These are phyloP conservation scores for Fundulus diaphanus DNA, from an alignment of 2,797 vertebrate species.

Conservation along the genomic window DNA sequence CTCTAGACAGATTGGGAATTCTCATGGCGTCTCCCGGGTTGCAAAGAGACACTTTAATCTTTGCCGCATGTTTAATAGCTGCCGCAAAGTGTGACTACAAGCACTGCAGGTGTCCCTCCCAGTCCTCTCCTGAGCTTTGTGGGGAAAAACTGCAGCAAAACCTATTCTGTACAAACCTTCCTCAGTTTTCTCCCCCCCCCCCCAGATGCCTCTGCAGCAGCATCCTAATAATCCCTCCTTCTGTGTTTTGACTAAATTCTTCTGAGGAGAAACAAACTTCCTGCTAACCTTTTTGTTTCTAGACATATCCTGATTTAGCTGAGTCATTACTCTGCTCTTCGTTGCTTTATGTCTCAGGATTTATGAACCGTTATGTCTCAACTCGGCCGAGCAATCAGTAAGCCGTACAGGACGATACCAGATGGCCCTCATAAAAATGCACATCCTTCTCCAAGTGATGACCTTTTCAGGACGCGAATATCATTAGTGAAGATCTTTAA, in stretches of 20 bases:
- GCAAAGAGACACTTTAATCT: constrained; percentile 46
- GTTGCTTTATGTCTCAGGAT: constrained; percentile 2
- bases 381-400: constrained; percentile 51
- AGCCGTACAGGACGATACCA: constrained; percentile 24
- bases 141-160: constrained; percentile 62
- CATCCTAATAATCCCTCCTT: constrained; percentile 11
- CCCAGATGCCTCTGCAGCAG: constrained; percentile 29
- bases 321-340: constrained; percentile 1
- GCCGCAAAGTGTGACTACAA: constrained; percentile 54
- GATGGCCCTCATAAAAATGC: constrained; percentile 24
- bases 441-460: constrained; percentile 23
- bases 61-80: constrained; percentile 46
- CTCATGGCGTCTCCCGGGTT: constrained; percentile 18
- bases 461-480: neutral
- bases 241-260: constrained; percentile 19
- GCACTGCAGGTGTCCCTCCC: constrained; percentile 65
- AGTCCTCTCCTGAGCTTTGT: constrained; percentile 40
- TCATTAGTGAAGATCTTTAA: constrained; percentile 13
- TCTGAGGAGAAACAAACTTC: constrained; percentile 8
- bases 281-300: neutral
- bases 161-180: constrained; percentile 34
- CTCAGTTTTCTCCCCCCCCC: constrained; percentile 30
- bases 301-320: constrained; percentile 4
- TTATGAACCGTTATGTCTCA: constrained; percentile 52
- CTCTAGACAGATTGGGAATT: constrained; percentile 19